phyloP scores from a whole-genome alignment of 1,140 invertebrate genomes.

The Eubasilissa regina region DNA sequence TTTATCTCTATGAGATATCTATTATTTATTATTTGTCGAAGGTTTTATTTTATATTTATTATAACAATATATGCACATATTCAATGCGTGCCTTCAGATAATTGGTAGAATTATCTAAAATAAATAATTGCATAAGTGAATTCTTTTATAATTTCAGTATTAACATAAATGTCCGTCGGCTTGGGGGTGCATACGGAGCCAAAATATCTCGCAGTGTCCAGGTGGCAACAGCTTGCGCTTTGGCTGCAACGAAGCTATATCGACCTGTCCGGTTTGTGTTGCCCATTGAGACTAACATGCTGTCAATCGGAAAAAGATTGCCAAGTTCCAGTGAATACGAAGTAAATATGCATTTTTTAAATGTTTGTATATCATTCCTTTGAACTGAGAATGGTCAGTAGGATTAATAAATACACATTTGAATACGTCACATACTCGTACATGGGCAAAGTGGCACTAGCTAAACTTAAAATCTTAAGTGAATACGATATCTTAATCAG shows the following conservation, averaged over 20 bases:
- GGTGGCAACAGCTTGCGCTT: constrained; percentile 65
- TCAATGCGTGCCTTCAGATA: too few relatives aligned
- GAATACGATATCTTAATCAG: too few relatives aligned
- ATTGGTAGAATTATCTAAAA: too few relatives aligned
- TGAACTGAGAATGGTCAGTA: not conserved
- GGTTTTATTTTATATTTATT: too few relatives aligned
- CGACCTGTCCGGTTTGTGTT: constrained; percentile 69
- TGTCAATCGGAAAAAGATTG: constrained; percentile 76
- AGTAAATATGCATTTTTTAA: constrained; percentile 64
- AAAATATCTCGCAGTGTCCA: constrained; percentile 67
- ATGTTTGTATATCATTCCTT: constrained; percentile 15
- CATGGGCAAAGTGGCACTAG: not conserved
- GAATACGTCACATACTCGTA: not conserved
- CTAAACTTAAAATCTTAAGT: too few relatives aligned
- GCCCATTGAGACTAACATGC: constrained; percentile 79
- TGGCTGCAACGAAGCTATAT: constrained; percentile 64
- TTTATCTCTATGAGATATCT: too few relatives aligned
- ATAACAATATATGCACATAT: too few relatives aligned
- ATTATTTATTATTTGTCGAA: too few relatives aligned
- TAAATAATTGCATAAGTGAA: too few relatives aligned
- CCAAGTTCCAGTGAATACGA: constrained; percentile 77
- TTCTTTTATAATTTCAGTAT: constrained; percentile 63
- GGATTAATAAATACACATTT: too few relatives aligned
- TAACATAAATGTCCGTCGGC: constrained; percentile 67
- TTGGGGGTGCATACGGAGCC: constrained; percentile 68